Evolutionary conservation across 2,113 vertebrate genomes (phyloP).

Genomic region (Terrapene triunguis): DNA sequence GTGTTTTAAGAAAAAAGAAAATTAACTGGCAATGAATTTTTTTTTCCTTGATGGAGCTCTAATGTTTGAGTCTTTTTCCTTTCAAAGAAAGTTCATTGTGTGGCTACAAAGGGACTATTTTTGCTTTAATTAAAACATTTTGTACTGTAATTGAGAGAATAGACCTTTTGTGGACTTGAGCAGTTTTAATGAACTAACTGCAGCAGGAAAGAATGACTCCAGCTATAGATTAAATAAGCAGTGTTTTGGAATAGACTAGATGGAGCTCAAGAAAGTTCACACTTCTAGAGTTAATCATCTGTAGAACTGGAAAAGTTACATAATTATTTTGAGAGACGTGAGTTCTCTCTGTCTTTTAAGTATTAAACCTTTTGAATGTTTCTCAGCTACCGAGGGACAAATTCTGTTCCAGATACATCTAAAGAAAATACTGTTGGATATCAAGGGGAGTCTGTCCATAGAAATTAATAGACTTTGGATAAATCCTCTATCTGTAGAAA

Average conservation of each 20-base stretch:
- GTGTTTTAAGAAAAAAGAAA: background rate
- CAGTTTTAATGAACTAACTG: background rate
- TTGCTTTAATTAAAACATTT: conserved; percentile 5
- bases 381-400: background rate
- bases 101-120: background rate
- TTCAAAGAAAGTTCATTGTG: background rate
- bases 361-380: background rate
- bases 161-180: background rate
- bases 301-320: background rate
- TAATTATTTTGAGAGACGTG: background rate
- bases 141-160: background rate
- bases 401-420: background rate
- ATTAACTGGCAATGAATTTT: background rate
- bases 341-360: background rate
- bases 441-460: background rate
- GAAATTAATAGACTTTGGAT: background rate
- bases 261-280: background rate
- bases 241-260: background rate
- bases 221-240: background rate
- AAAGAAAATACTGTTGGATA: background rate
- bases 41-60: background rate
- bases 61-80: background rate
- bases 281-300: background rate
- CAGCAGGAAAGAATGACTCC: background rate
- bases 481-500: background rate